Evolutionary conservation across 2,888 invertebrate species (phyloP).

Genomic region (Dicroscelio sp.): DNA sequence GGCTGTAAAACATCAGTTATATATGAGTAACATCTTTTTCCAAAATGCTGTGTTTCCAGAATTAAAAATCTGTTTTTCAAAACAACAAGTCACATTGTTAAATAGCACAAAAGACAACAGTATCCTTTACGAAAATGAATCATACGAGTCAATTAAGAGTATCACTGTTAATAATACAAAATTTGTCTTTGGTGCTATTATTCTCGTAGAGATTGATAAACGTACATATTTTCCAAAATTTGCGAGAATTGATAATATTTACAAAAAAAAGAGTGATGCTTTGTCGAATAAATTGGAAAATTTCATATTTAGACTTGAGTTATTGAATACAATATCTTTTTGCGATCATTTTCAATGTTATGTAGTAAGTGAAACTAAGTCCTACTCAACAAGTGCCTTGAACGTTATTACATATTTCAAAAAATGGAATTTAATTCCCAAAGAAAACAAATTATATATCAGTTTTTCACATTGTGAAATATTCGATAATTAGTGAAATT

Average conservation of each 20-base stretch:
- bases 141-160: not conserved
- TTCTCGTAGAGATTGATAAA: not conserved
- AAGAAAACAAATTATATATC: too few species aligned
- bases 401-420: too few species aligned
- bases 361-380: not conserved
- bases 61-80: not conserved
- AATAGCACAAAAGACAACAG: not conserved
- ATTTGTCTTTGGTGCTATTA: not conserved
- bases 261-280: not conserved
- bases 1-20: constrained; percentile 4
- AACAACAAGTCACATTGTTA: not conserved
- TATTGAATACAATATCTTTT: not conserved
- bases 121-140: not conserved
- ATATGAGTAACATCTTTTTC: constrained; percentile 16
- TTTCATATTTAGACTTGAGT: not conserved
- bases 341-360: constrained; percentile 1
- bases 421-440: too few species aligned
- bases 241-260: not conserved
- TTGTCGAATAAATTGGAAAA: not conserved
- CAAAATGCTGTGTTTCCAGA: constrained; percentile 4
- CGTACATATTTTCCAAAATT: not conserved
- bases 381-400: too few species aligned
- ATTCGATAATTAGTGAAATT: too few species aligned
- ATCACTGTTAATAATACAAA: not conserved
- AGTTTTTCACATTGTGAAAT: too few species aligned